These are phyloP conservation scores for Drosophila sechellia DNA, from an alignment of 1,140 invertebrate species.

Conservation along the genomic window DNA sequence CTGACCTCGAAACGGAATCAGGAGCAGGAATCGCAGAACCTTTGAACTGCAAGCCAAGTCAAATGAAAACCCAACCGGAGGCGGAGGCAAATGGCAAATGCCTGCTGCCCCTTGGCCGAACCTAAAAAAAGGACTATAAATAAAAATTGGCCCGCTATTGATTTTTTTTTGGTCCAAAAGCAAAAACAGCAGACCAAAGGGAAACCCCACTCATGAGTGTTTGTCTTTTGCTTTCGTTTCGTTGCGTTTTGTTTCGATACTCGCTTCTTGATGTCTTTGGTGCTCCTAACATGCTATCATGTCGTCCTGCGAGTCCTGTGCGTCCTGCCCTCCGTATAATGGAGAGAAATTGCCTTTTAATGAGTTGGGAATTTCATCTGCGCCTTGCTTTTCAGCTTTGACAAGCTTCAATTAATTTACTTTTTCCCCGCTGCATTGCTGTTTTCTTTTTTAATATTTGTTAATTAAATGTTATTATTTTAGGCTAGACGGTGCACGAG, in stretches of 20 bases:
- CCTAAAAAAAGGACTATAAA: constrained; percentile 63
- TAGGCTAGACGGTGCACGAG: background rate
- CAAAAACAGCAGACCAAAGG: constrained; percentile 25
- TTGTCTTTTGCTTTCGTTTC: constrained; percentile 64
- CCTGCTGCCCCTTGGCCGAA: constrained; percentile 42
- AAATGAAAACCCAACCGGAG: constrained; percentile 66
- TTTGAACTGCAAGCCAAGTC: constrained; percentile 80
- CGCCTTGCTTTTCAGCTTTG: constrained; percentile 26
- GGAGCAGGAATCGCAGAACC: constrained; percentile 38
- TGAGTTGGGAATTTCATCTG: constrained; percentile 75
- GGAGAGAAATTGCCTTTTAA: constrained; percentile 78
- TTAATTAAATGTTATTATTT: constrained; percentile 35
- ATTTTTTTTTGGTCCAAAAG: constrained; percentile 56
- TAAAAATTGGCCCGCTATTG: constrained; percentile 72
- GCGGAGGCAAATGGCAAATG: constrained; percentile 65
- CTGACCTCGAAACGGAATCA: constrained; percentile 62
- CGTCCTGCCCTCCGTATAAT: constrained; percentile 45
- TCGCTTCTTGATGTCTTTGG: constrained; percentile 36
- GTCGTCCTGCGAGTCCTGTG: background rate
- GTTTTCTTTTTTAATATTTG: constrained; percentile 5
- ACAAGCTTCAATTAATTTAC: constrained; percentile 43
- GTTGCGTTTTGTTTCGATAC: constrained; percentile 42
- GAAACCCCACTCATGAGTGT: constrained; percentile 61
- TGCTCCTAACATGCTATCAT: constrained; percentile 1
- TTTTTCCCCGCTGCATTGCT: constrained; percentile 3